Conservation (phyloP, 1,140 invertebrate genomes). For the Brachionus manjavacas region DNA sequence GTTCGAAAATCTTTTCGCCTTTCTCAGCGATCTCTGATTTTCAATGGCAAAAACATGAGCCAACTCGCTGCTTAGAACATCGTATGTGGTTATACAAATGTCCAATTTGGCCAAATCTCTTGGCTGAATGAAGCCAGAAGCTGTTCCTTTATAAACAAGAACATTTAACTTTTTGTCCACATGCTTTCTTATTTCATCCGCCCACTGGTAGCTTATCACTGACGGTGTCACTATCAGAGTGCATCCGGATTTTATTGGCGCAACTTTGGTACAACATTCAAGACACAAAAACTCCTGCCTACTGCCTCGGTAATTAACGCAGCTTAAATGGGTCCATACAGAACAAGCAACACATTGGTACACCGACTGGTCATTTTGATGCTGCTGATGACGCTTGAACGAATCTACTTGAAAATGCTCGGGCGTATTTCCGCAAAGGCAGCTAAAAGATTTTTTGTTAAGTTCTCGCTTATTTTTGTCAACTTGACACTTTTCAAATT, state of each 20-base stretch:
- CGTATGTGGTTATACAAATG: constrained; percentile 71
- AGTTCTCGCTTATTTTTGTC: constrained; percentile 29
- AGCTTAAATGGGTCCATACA: constrained; percentile 63
- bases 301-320: constrained; percentile 60
- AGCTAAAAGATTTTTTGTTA: constrained; percentile 41
- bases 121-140: constrained; percentile 66
- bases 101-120: constrained; percentile 65
- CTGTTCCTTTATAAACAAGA: constrained; percentile 41
- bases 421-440: constrained; percentile 21
- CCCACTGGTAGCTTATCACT: constrained; percentile 69
- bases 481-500: constrained; percentile 46
- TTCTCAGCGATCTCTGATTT: constrained; percentile 57
- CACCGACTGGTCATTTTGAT: constrained; percentile 42
- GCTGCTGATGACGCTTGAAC: constrained; percentile 14
- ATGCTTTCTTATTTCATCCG: constrained; percentile 68
- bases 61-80: constrained; percentile 61
- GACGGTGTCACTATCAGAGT: constrained; percentile 72
- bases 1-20: constrained; percentile 63
- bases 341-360: constrained; percentile 62
- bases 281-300: constrained; percentile 46
- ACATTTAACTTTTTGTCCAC: constrained; percentile 51
- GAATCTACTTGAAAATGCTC: background rate
- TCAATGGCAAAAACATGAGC: constrained; percentile 55
- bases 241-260: constrained; percentile 55
- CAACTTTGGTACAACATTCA: constrained; percentile 62